Conservation (phyloP, 2,888 invertebrate species). For the Pseudanteris insignis region DNA sequence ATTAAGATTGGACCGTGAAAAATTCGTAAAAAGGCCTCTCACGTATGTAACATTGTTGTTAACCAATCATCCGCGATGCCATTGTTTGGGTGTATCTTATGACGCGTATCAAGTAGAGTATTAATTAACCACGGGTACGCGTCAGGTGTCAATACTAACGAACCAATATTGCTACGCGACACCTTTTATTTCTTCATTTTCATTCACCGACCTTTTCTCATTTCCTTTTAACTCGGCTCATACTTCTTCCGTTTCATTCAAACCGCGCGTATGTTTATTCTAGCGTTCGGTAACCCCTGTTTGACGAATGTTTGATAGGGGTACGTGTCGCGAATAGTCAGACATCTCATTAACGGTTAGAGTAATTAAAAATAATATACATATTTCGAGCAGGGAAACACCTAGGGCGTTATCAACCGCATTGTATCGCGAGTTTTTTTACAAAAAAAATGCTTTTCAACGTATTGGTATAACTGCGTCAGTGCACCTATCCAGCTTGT, state of each 20-base stretch:
- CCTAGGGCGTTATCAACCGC: constrained; percentile 38
- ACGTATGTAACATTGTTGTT: constrained; percentile 29
- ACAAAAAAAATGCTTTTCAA: too few relatives aligned
- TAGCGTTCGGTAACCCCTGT: too few relatives aligned
- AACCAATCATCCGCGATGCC: constrained; percentile 26
- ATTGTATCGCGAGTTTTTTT: too few relatives aligned
- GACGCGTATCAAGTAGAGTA: constrained; percentile 36
- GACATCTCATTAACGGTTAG: constrained; percentile 57
- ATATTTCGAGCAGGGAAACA: constrained; percentile 12
- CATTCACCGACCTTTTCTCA: too few relatives aligned
- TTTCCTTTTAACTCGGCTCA: too few relatives aligned
- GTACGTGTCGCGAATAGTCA: constrained; percentile 51
- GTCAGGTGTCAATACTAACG: constrained; percentile 33
- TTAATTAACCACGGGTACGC: constrained; percentile 40
- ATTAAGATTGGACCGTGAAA: constrained; percentile 30
- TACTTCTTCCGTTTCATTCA: too few relatives aligned
- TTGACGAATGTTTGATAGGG: constrained; percentile 32
- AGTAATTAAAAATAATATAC: constrained; percentile 52
- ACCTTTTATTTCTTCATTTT: too few relatives aligned
- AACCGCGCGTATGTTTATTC: too few relatives aligned
- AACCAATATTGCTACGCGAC: too few relatives aligned
- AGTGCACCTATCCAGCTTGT: too few relatives aligned
- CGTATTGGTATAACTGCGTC: too few relatives aligned
- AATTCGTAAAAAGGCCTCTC: too few relatives aligned
- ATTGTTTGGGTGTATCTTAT: constrained; percentile 33